These are phyloP conservation scores for Seira musarum DNA, from an alignment of 2,888 invertebrate genomes.

Conservation along the genomic window DNA sequence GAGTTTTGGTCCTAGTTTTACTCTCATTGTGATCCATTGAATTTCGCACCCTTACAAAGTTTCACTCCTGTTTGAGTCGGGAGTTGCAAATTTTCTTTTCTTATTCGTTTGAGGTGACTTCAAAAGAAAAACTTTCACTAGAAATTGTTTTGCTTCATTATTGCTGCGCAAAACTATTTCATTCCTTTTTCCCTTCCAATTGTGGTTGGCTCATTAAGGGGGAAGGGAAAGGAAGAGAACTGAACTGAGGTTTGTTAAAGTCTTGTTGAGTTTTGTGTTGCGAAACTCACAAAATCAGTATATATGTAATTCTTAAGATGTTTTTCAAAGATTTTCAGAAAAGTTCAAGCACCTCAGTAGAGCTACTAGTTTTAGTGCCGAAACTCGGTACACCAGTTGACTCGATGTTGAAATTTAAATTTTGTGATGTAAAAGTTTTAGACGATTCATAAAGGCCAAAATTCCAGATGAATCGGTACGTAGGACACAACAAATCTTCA, in stretches of 20 bases:
- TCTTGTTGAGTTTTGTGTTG: background rate
- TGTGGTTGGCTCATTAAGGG: background rate
- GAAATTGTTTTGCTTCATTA: constrained; percentile 3
- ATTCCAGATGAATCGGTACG: too few species aligned
- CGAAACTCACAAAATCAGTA: background rate
- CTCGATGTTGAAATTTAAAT: too few species aligned
- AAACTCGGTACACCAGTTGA: too few species aligned
- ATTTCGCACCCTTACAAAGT: too few species aligned
- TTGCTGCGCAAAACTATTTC: background rate
- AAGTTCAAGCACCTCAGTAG: background rate
- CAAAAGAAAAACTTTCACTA: background rate
- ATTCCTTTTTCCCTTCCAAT: background rate
- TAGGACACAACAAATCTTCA: too few species aligned
- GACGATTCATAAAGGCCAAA: too few species aligned
- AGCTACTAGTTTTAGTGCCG: too few species aligned
- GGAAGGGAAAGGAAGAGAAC: too few species aligned
- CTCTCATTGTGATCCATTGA: background rate
- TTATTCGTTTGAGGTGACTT: constrained; percentile 7
- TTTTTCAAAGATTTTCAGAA: background rate
- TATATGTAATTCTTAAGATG: background rate
- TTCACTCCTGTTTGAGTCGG: background rate
- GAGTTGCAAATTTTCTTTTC: background rate
- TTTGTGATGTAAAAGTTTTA: too few species aligned
- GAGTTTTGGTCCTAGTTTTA: background rate
- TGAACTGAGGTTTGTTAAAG: background rate